These are phyloP conservation scores for Achatina immaculata DNA, from an alignment of 1,140 invertebrate species.

Conservation along the genomic window DNA sequence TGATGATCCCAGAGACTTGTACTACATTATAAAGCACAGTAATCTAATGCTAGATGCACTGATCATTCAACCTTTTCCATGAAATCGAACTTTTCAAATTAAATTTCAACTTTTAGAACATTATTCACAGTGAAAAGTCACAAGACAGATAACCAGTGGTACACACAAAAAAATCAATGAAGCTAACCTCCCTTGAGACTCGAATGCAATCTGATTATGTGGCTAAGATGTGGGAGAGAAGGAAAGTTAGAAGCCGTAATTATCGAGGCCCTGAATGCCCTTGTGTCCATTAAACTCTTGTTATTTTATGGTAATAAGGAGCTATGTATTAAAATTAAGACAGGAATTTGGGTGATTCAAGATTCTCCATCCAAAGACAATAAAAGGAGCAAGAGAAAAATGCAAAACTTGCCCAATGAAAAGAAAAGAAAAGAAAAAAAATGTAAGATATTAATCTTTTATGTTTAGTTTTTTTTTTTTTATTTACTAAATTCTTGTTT, in stretches of 20 bases:
- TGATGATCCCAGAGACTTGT: too few relatives aligned
- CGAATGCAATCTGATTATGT: conserved; percentile 37
- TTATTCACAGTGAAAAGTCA: too few relatives aligned
- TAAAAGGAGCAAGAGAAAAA: background rate
- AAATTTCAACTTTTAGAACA: too few relatives aligned
- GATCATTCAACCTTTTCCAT: too few relatives aligned
- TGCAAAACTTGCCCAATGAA: background rate
- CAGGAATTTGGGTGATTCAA: background rate
- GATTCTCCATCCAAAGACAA: background rate
- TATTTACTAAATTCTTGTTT: background rate
- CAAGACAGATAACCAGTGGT: conserved; percentile 8
- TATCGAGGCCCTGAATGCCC: background rate
- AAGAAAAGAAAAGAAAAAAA: background rate
- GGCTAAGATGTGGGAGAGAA: conserved; percentile 32
- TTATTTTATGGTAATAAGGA: conserved; percentile 8
- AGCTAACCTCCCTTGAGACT: conserved; percentile 22
- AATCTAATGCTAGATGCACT: too few relatives aligned
- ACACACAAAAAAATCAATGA: conserved; percentile 30
- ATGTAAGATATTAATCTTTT: background rate
- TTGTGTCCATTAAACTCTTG: background rate
- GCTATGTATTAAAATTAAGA: background rate
- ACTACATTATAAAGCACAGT: too few relatives aligned
- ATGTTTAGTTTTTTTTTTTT: background rate
- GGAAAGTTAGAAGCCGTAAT: conserved; percentile 21
- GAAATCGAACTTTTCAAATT: too few relatives aligned